Percentiles rank a stretch among this genome's conserved stretches.
Evolutionary conservation across 2,113 vertebrate species (phyloP).

Genomic region (Sorex araneus): DNA sequence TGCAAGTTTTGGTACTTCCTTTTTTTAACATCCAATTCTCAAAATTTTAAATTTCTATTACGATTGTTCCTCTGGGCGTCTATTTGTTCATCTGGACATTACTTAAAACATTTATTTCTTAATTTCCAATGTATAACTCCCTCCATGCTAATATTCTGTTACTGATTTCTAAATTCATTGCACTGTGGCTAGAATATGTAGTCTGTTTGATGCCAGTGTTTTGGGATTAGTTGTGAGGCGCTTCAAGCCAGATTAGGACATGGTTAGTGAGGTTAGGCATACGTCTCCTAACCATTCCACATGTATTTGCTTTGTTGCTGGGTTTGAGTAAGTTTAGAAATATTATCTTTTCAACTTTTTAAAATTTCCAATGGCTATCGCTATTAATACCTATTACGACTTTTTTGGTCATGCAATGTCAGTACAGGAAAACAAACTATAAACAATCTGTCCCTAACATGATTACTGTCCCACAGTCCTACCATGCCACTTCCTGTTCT

Average conservation of each 20-base stretch:
- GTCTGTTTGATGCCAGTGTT: not conserved
- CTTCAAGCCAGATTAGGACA: not conserved
- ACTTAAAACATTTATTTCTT: slow-evolving; percentile 15
- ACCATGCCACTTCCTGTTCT: not conserved
- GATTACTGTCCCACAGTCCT: not conserved
- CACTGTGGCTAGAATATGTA: not conserved
- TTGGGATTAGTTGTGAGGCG: not conserved
- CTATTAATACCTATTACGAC: not conserved
- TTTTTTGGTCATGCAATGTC: not conserved
- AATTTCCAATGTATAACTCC: not conserved
- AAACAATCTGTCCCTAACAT: not conserved
- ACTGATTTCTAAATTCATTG: not conserved
- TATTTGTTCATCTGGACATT: not conserved
- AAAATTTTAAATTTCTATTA: slow-evolving; percentile 1
- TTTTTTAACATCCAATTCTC: not conserved
- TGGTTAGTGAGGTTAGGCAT: not conserved
- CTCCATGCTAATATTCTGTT: not conserved
- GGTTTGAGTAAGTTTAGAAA: no score
- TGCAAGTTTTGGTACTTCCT: not conserved
- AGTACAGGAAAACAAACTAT: not conserved
- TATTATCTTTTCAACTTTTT: not conserved
- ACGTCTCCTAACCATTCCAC: not conserved
- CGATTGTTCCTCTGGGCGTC: not conserved
- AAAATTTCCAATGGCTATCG: not conserved
- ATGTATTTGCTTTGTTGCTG: no score